Base-by-base conservation (phyloP, 2,113 vertebrate genomes). In the Ascaphus truei region DNA sequence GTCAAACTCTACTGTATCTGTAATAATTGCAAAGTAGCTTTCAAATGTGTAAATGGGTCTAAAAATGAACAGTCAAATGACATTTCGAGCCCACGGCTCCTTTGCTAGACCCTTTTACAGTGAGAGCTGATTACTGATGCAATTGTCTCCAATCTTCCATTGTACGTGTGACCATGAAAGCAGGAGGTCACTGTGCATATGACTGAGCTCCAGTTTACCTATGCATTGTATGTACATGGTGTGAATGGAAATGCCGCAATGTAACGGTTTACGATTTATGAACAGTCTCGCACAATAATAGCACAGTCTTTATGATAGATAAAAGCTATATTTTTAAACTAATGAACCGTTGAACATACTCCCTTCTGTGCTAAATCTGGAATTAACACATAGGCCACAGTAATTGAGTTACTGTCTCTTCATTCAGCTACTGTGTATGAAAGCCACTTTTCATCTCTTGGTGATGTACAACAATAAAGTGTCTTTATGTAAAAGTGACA, bases 391-490 rank as follows among this genome's bases (percentile, higher is more conserved):
- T 61, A 77, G 74, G 77, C 77, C 76, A 74, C 37, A 26, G 62
- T 77, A 73, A 79, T 55, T 83, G 76, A 76, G 72, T 69, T 76
- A 36, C 1, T 76, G 51, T 18, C 72, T 69, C 68, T 34, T 73
- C 73, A 72, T 55, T 65, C 72, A 77, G 74, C 78, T 75, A 73
- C 48, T 43, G 47, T 37, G 37, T 48, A 66, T 64, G 77, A 73
- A 78, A 88, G 79, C 71, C 10, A 63, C 55, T 73, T 81, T 81
- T 79, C 67, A 68, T 79, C 76, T 78, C 72, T 78, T 76, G 56
- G 2, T 76, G 65, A 78, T 64, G 4, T 50, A 27, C 37, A 50
- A 8, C 77, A 75, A 65, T 20, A 51, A 80, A 75, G 48, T 1
- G 1, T 61, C 73, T 80, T 78, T 68, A 75, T 37, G 59, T 51